These are phyloP conservation scores for Bombus vancouverensis DNA, from an alignment of 1,140 invertebrate species.

Conservation along the genomic window DNA sequence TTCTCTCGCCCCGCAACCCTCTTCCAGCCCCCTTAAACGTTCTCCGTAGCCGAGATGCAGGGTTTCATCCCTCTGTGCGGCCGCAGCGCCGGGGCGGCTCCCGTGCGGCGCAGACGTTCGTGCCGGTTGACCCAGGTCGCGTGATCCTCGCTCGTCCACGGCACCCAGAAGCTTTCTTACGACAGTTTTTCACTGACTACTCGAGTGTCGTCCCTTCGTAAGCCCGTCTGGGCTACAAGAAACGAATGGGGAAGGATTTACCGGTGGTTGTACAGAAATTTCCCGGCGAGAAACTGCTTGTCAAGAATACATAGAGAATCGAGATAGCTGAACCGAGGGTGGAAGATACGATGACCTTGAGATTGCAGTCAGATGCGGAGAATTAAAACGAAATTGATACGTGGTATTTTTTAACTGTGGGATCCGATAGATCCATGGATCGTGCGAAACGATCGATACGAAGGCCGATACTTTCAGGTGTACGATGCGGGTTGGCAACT, in stretches of 20 bases:
- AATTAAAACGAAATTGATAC: not conserved
- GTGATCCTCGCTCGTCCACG: slow-evolving; percentile 6
- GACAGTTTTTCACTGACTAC: not conserved
- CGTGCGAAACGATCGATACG: not conserved
- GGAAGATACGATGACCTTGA: slow-evolving; percentile 58
- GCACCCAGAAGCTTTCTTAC: not conserved
- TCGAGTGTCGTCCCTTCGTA: not conserved
- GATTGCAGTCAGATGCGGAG: not conserved
- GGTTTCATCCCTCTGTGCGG: slow-evolving; percentile 71
- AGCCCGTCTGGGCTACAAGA: rapidly evolving
- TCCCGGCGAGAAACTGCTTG: not conserved
- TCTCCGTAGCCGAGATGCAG: slow-evolving; percentile 64
- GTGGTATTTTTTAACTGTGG: not conserved
- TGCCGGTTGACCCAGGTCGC: slow-evolving; percentile 76
- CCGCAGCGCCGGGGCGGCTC: slow-evolving; percentile 78
- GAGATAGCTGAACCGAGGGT: not conserved
- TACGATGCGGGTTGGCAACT: slow-evolving; percentile 34
- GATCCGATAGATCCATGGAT: not conserved
- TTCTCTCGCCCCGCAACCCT: slow-evolving; percentile 1
- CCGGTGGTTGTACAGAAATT: not conserved
- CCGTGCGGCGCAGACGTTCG: slow-evolving; percentile 76
- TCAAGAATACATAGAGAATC: not conserved
- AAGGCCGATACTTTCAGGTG: not conserved
- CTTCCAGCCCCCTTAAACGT: slow-evolving; percentile 9
- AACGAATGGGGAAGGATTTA: not conserved